phyloP scores from a whole-genome alignment of 2,113 vertebrate genomes.

The Oreochromis niloticus region DNA sequence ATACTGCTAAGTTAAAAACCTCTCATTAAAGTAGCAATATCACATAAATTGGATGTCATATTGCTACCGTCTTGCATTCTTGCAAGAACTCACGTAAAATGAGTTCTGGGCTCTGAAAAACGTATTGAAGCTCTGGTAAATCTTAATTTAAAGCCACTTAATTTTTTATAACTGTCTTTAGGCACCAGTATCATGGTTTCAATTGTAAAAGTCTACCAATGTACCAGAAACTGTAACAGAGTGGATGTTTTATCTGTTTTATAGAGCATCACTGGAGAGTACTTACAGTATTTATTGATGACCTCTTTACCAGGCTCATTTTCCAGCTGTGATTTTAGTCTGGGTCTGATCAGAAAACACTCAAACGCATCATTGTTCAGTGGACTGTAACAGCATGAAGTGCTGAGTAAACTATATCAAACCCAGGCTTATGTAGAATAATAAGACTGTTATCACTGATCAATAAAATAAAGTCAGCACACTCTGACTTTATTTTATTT shows the following conservation, averaged over 20 bases:
- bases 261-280: neutral
- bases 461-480: neutral
- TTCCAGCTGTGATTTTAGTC: neutral
- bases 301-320: neutral
- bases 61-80: neutral
- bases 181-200: neutral
- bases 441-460: neutral
- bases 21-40: neutral
- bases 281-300: neutral
- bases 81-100: neutral
- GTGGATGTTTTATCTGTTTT: neutral
- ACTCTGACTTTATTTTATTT: neutral
- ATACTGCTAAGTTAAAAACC: neutral
- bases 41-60: neutral
- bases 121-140: neutral
- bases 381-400: neutral
- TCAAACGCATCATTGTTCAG: neutral
- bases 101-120: neutral
- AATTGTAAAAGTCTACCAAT: neutral
- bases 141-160: neutral
- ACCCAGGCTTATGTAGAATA: neutral
- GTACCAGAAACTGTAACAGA: neutral
- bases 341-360: neutral
- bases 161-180: accelerated
- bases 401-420: neutral